A percentile compares a stretch with the other conserved stretches of the same genome.
phyloP scores from a whole-genome alignment of 2,113 vertebrate genomes.

The Microtus pennsylvanicus region DNA sequence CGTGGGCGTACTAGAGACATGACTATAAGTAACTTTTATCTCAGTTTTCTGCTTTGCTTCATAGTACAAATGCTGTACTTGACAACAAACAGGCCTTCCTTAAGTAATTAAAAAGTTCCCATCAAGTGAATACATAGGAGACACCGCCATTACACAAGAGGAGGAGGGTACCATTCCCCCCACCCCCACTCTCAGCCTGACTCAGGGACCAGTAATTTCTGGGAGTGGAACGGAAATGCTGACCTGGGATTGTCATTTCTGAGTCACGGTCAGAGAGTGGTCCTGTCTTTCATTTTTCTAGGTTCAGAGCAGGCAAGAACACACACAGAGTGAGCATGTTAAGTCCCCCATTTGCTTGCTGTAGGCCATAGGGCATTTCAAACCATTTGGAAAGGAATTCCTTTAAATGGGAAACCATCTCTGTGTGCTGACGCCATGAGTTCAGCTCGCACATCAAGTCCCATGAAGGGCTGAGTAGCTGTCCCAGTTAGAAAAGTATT shows the following conservation, averaged over 20 bases:
- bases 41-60: conserved; percentile 9
- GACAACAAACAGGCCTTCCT: neutral
- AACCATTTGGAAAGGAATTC: neutral
- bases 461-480: neutral
- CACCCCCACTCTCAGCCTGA: neutral
- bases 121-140: neutral
- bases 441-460: neutral
- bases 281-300: neutral
- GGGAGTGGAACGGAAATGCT: neutral
- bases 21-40: neutral
- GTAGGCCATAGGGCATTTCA: neutral
- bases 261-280: conserved; percentile 25
- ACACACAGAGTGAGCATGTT: neutral
- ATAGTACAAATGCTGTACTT: conserved; percentile 30
- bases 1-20: neutral
- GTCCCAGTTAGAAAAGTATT: neutral
- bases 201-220: neutral
- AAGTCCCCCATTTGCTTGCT: neutral
- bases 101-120: neutral
- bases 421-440: neutral
- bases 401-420: neutral
- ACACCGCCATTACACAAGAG: neutral
- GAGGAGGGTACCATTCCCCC: neutral
- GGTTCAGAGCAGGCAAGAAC: conserved; percentile 9
- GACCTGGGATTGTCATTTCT: neutral